phyloP scores from a whole-genome alignment of 1,140 invertebrate species.

The Bombyx mandarina region DNA sequence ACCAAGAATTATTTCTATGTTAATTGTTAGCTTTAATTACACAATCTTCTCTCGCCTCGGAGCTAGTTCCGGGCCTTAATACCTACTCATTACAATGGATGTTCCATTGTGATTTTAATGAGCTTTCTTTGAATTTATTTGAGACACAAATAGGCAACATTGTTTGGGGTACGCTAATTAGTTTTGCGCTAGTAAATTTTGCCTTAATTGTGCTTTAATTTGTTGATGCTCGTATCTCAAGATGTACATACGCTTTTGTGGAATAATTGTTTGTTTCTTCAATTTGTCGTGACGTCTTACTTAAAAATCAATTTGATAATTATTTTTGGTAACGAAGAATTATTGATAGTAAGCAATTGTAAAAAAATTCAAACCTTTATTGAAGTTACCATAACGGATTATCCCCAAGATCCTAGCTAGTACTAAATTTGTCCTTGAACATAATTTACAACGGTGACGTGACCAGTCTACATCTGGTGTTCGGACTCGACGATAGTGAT shows the following conservation, averaged over 20 bases:
- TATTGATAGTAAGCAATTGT: too few relatives aligned
- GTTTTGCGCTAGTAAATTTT: background rate
- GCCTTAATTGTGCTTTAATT: background rate
- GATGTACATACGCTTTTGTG: too few relatives aligned
- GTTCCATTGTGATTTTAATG: slow-evolving; percentile 16
- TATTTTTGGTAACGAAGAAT: too few relatives aligned
- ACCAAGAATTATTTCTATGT: slow-evolving; percentile 13
- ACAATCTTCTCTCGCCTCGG: slow-evolving; percentile 7
- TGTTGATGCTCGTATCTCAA: too few relatives aligned
- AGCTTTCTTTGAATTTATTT: slow-evolving; percentile 11
- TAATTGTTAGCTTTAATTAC: slow-evolving; percentile 22
- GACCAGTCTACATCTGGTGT: slow-evolving; percentile 10
- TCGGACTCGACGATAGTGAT: background rate
- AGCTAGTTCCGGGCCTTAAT: slow-evolving; percentile 9
- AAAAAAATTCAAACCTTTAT: too few relatives aligned
- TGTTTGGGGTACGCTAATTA: background rate
- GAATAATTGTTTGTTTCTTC: too few relatives aligned
- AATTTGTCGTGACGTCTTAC: too few relatives aligned
- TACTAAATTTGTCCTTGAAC: slow-evolving; percentile 1
- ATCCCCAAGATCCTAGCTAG: too few relatives aligned
- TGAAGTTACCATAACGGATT: too few relatives aligned
- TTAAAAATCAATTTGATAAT: too few relatives aligned
- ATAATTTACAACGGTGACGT: slow-evolving; percentile 8
- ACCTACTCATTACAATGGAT: slow-evolving; percentile 10
- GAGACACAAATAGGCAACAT: slow-evolving; percentile 6